Base-by-base conservation (phyloP, 1,140 invertebrate genomes). In the Aphaenogaster floridana region DNA sequence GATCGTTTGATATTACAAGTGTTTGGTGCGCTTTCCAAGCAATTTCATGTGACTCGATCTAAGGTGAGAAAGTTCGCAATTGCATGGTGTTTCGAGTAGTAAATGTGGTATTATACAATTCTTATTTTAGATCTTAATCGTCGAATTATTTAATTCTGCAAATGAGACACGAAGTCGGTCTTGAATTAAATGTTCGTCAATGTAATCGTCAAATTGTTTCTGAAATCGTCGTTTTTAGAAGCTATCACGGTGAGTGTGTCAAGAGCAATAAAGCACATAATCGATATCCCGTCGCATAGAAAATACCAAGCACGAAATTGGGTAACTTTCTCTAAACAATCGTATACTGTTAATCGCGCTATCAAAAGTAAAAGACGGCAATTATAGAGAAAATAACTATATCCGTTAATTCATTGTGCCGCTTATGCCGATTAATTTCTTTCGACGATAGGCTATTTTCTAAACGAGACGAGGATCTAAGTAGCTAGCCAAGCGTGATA, bases 281-380 rank as follows among this genome's bases (percentile, higher is more conserved):
- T 76, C 54, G 36, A 80, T 68, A 57, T 48, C 2, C 17, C 28
- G 13, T 50, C 7, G 17, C 36, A 8, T 45, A 61, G n/a, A 76
- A 74, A 84, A 76, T 50, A 28, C 17, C 63, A 17, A 2, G 2
- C 21, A 48, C 3, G 8, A 72, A 61, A 21, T 74, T 50, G 42
- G 28, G 50, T 66, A 45, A 84, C 80, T 84, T 84, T 84, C 80
- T 74, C 80, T 76, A 64, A 84, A 84, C 69, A 74, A 76, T 76
- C 42, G 8, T 39, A 76, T 39, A 45, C 21, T 45, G 52, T 83
- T 83, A 61, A 74, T 76, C 42, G 54, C 17, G 4, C 72, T 76
- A 63, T 84, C 52, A 52, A 66, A 76, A 63, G 59, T 66, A 84
- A 61, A 76, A 64, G 34, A 78, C 21, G 48, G 83, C 61, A 57